Base-by-base conservation (phyloP, 2,113 vertebrate species). In the Nibea albiflora region DNA sequence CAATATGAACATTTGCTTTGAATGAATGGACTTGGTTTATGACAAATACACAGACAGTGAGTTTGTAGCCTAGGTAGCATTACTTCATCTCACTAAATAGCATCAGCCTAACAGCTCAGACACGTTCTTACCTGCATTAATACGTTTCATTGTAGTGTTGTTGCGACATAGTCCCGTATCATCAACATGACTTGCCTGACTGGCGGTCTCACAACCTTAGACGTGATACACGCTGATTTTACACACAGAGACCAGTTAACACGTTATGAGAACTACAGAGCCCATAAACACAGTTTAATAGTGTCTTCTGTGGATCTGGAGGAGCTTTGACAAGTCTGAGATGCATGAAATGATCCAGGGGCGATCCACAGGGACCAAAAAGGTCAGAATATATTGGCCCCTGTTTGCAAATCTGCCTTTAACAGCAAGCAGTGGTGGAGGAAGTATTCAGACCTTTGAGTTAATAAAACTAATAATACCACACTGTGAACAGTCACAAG, bases 91-190 rank as follows among this genome's bases (percentile, higher is more conserved):
- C 39, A 39, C 24, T 53, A 85, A 47, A 78, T 74, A 24, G 53
- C 26, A 66, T 66, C 44, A 81, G 26, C 11, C 44, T 47, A 35
- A 26, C 35, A 44, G 66, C 73, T 56, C 56, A 77, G 73, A 84
- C 92, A 85, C 7, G 90, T 88, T 80, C 54, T 57, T 66, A 83
- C 92, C 56, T 89, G 90, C 62, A 73, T 31, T 50, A 15, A 56
- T 22, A 35, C 0, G 19, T 68, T 67, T 84, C 50, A 61, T 3
- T 31, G 57, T 3, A n/a, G 26, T 31, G 31, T 22, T 81, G 83
- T 85, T 89, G 79, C 62, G 10, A 75, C 85, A 86, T 4, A 16
- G 15, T 4, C 67, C 19, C 42, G 26, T 70, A 76, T 75, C 50
- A 72, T 81, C 62, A 70, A 52, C 47, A 63, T 79, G 76, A 83